A percentile compares a stretch with the other conserved stretches of the same genome.
phyloP scores from a whole-genome alignment of 2,797 vertebrate species.

The Anas bahamensis region DNA sequence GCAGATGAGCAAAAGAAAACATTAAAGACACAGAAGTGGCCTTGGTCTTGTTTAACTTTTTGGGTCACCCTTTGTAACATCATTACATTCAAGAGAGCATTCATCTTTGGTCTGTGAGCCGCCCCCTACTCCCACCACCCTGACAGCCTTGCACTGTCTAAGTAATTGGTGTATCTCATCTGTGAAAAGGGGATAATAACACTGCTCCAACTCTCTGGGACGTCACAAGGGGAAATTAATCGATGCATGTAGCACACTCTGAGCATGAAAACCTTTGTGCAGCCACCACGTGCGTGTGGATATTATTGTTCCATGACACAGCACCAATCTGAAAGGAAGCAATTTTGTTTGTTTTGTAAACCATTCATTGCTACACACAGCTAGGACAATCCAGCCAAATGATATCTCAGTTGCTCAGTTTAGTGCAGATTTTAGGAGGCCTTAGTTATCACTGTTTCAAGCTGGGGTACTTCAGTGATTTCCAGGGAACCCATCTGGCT shows the following conservation, averaged over 20 bases:
- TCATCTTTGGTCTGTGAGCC: neutral
- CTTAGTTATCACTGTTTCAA: neutral
- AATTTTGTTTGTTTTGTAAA: neutral
- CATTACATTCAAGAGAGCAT: neutral
- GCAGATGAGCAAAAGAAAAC: neutral
- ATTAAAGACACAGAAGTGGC: neutral
- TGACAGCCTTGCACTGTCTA: fast-evolving
- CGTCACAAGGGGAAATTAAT: neutral
- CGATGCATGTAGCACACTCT: neutral
- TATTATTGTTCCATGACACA: neutral
- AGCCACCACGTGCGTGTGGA: neutral
- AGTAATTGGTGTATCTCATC: neutral
- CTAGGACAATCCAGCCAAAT: slow-evolving; percentile 7
- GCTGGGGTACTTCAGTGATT: slow-evolving; percentile 22
- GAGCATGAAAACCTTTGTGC: neutral
- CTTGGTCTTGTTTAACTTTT: neutral
- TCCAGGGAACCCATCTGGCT: slow-evolving; percentile 12
- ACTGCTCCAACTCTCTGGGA: neutral
- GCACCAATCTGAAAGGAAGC: neutral
- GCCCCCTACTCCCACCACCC: too few relatives aligned
- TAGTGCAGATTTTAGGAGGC: slow-evolving; percentile 8
- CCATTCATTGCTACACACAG: neutral
- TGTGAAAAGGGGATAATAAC: neutral
- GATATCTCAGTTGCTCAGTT: neutral
- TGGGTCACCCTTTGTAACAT: neutral